phyloP scores from a whole-genome alignment of 2,113 vertebrate genomes.

The Chaetodon trifascialis region DNA sequence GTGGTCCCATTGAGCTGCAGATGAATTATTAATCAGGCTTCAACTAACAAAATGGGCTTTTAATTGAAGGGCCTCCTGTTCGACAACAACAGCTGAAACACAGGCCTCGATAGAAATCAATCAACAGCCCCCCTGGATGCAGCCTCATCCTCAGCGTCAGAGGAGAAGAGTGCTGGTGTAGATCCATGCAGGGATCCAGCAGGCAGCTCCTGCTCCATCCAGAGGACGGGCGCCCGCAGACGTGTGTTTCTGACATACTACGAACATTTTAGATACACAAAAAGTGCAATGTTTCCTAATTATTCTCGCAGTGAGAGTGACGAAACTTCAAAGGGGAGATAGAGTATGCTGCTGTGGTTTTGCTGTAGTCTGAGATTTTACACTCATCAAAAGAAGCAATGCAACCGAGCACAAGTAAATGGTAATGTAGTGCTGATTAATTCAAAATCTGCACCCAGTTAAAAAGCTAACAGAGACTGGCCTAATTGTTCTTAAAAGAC shows the following conservation, averaged over 20 bases:
- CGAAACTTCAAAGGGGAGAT: conserved; percentile 49
- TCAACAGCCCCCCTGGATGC: conserved; percentile 19
- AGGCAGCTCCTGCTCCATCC: conserved; percentile 7
- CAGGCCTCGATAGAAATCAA: conserved; percentile 52
- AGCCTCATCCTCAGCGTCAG: conserved; percentile 47
- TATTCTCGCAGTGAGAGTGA: conserved; percentile 2
- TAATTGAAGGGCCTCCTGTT: conserved; percentile 76
- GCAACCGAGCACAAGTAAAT: conserved; percentile 23
- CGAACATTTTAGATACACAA: conserved; percentile 2
- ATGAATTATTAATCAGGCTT: conserved; percentile 79
- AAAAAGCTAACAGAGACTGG: conserved; percentile 34
- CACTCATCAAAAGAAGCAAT: conserved; percentile 17
- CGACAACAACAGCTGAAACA: conserved; percentile 62
- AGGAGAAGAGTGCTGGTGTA: conserved; percentile 29
- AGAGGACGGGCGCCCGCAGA: conserved; percentile 15
- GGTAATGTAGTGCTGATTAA: conserved; percentile 34
- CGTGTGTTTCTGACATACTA: conserved; percentile 1
- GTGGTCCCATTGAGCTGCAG: conserved; percentile 55
- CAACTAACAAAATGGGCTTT: conserved; percentile 71
- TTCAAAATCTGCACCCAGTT: conserved; percentile 45
- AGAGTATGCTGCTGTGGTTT: conserved; percentile 18
- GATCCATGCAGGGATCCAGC: conserved; percentile 28
- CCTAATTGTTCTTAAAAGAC: conserved; percentile 39
- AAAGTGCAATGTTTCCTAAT: neutral
- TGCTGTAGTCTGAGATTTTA: conserved; percentile 19